phyloP scores from a whole-genome alignment of 2,888 invertebrate genomes.

The Aproaerema taeniolella region DNA sequence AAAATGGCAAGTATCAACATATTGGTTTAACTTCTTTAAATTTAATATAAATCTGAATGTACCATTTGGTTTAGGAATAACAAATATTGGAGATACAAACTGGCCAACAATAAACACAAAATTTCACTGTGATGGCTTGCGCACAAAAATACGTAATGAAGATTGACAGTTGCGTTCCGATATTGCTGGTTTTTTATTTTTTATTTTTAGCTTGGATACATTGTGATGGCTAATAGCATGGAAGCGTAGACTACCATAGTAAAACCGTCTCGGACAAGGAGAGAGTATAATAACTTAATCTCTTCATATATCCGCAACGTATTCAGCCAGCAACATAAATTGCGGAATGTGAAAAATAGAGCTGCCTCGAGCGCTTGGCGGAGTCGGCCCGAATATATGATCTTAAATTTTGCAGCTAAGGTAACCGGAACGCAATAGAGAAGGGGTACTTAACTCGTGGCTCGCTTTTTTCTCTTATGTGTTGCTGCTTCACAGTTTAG shows the following conservation, averaged over 20 bases:
- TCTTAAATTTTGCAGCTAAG: conserved; percentile 40
- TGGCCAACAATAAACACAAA: no score
- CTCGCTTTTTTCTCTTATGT: no score
- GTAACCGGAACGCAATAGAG: conserved; percentile 25
- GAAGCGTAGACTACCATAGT: no score
- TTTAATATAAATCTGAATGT: conserved; percentile 2
- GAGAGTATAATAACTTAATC: conserved; percentile 60
- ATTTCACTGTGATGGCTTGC: no score
- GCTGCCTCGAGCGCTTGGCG: conserved; percentile 29
- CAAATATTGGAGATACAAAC: conserved; percentile 3
- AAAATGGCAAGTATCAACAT: conserved; percentile 4
- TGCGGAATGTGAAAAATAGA: conserved; percentile 56
- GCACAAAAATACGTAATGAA: no score
- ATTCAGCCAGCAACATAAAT: conserved; percentile 49
- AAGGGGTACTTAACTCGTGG: no score
- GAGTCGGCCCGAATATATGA: conserved; percentile 37
- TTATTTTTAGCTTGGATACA: no score
- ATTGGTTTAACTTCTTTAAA: neutral
- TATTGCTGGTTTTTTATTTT: no score
- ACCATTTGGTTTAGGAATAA: conserved; percentile 8
- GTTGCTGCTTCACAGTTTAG: no score
- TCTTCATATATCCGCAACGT: conserved; percentile 44
- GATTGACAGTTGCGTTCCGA: no score
- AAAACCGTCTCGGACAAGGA: no score
- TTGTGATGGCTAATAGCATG: no score